Base-by-base conservation (phyloP, 2,113 vertebrate species). In the Sinocyclocheilus anophthalmus region DNA sequence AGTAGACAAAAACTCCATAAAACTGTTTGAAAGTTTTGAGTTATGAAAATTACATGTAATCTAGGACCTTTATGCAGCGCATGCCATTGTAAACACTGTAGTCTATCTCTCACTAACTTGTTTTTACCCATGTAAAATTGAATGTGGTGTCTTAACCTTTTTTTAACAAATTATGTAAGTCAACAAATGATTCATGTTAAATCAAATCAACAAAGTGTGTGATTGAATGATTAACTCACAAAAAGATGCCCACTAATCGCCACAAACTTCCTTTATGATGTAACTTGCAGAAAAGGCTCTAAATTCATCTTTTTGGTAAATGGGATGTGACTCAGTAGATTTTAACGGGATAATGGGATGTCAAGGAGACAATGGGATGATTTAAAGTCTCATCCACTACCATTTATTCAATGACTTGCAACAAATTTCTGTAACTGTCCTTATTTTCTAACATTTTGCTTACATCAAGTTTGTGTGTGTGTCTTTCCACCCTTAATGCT, bases 401-500 rank as follows among this genome's bases (percentile, higher is more conserved):
- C 37, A 2, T 10, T 39, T 73, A 73, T 73, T 45, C 37, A 45
- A 4, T 12, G 37, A 18, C 14, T 69, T 70, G 14, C 13, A n/a
- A 18, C 6, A 69, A 0, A 73, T 73, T 45, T n/a, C 70, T 73
- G 20, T 13, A 73, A 45, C 37, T 73, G 10, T 73, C 10, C 37
- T 6, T n/a, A 42, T 73, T 72, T 42, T 42, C 42, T 39, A 39
- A 39, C 39, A 39, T 39, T 48, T n/a, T 61, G 55, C 13, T 33
- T 53, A 30, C 45, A 83, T 57, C 18, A 73, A n/a, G 14, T 37
- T 7, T 55, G 80, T 82, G 67, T 12, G 45, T 57, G 39, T 53
- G 55, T 65, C 39, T 67, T 72, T 87, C 26, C 55, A 57, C 30
- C 33, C 55, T 73, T 53, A 53, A 24, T 37, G 24, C 59, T 84